Base-by-base conservation (phyloP, 2,113 vertebrate species). In the Corythaixoides concolor region DNA sequence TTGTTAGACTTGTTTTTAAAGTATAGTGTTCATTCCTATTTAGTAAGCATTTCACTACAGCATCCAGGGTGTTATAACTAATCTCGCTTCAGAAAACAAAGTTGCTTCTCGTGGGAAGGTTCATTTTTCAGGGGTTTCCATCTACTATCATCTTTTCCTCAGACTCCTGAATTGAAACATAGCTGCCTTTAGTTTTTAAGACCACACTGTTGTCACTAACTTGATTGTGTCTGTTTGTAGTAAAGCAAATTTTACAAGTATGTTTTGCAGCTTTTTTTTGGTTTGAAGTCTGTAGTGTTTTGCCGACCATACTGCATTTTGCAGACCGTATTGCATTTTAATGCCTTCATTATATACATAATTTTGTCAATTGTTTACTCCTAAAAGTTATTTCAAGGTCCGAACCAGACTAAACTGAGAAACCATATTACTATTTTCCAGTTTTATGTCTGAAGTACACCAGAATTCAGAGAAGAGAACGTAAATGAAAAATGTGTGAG, bases 361-460 rank as follows among this genome's bases (percentile, higher is more conserved):
- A 97, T 96, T 91, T 93, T 78, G 76, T 93, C 94, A 96, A 41
- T 94, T 97, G 85, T 95, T 98, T 96, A 95, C 77, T 90, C 82
- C 37, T 3, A 85, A 69, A 96, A 91, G 68, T 94, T 95, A 94
- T 94, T 96, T 97, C 59, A 67, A 95, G 53, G 79, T 93, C 89
- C 77, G 95, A 93, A 89, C 41, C 52, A 96, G 90, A 93, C 90
- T 96, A 96, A 97, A 92, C 78, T 49, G 79, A 91, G 75, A 95
- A 97, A 94, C 81, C 68, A 32, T 27, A 64, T 85, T 86, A 89
- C 28, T 73, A 62, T 74, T 55, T 82, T 91, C 26, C 43, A 64
- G 62, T 96, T 94, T 43, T 92, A 62, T 94, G 74, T 84, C 93
- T 96, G 67, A 90, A 97, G 63, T 74, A n/a, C 21, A 64, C 26